Base-by-base conservation (phyloP, 2,113 vertebrate species). In the Psittacula cyanocephala region DNA sequence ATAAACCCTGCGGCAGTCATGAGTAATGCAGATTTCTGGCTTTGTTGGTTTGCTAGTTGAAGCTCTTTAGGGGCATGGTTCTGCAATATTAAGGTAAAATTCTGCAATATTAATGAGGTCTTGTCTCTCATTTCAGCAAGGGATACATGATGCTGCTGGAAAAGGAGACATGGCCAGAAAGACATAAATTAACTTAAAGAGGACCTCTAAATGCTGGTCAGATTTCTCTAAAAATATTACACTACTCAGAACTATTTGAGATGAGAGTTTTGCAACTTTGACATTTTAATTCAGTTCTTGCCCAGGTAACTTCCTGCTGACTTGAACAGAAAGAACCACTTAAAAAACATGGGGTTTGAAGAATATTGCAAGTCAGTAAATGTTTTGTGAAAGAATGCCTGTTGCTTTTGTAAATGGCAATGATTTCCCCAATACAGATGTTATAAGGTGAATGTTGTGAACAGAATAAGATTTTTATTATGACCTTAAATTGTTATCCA, bases 391-490 rank as follows among this genome's bases (percentile, higher is more conserved):
- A 91, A 33, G 28, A 81, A 46, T 78, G 17, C 7, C 6, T 50
- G 9, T 35, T 37, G 29, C 11, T 90, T 39, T 83, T 83, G 47
- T 35, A 86, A 74, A 89, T 47, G 18, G 7, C 57, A 78, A 18
- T 57, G 20, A 77, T 84, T 90, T 88, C 37, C 39, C n/a, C 68
- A 82, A 43, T 80, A 87, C 12, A 64, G 50, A 80, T 44, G 59
- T 31, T 95, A 49, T 67, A 75, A 91, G 77, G 15, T 57, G 18
- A 55, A 60, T 55, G n/a, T 43, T 87, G 31, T 47, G 37, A 93
- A 75, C 65, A 78, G 81, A 94, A 28, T 28, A 14, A 93, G 80
- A 82, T 83, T 95, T 82, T 82, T 93, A 57, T 50, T 83, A 50
- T 64, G 31, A 84, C 5, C 22, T 35, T 65, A 92, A 91, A 76